A percentile compares a stretch with the other conserved stretches of the same genome.
Evolutionary conservation across 2,797 vertebrate species (phyloP).

Genomic region (Philypnodon macrostomus): DNA sequence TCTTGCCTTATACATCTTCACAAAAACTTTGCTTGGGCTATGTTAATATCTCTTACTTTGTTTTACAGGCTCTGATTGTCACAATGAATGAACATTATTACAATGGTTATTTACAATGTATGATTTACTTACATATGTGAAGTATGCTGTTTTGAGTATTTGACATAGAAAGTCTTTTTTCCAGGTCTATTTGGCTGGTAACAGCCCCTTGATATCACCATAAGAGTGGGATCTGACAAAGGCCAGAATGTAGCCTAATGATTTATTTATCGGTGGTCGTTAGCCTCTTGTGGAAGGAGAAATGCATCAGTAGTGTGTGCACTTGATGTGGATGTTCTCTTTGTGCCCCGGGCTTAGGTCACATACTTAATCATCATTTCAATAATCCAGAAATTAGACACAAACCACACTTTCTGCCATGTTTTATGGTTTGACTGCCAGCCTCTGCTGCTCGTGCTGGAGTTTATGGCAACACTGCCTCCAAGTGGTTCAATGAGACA

Average conservation of each 20-base stretch:
- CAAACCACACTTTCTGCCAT: conserved; percentile 29
- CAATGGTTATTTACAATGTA: too few relatives aligned
- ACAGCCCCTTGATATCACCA: conserved; percentile 12
- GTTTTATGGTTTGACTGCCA: conserved; percentile 19
- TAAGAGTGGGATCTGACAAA: conserved; percentile 15
- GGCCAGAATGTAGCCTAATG: conserved; percentile 36
- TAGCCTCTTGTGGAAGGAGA: conserved; percentile 43
- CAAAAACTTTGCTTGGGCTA: too few relatives aligned
- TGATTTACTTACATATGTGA: too few relatives aligned
- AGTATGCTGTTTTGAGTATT: too few relatives aligned
- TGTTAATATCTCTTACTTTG: too few relatives aligned
- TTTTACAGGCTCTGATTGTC: too few relatives aligned
- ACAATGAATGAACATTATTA: too few relatives aligned
- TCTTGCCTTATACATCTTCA: too few relatives aligned
- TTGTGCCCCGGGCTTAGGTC: not conserved
- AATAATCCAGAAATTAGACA: conserved; percentile 11
- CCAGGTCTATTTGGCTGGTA: conserved; percentile 21
- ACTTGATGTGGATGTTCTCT: not conserved
- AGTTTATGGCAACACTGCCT: conserved; percentile 66
- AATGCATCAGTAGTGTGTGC: conserved; percentile 27
- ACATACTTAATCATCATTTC: conserved; percentile 1
- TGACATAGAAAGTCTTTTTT: not conserved
- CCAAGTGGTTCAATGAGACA: conserved; percentile 47
- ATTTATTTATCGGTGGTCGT: conserved; percentile 58
- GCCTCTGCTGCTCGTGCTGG: conserved; percentile 32